Conservation (phyloP, 2,888 invertebrate species). For the Augochlorella aurata region DNA sequence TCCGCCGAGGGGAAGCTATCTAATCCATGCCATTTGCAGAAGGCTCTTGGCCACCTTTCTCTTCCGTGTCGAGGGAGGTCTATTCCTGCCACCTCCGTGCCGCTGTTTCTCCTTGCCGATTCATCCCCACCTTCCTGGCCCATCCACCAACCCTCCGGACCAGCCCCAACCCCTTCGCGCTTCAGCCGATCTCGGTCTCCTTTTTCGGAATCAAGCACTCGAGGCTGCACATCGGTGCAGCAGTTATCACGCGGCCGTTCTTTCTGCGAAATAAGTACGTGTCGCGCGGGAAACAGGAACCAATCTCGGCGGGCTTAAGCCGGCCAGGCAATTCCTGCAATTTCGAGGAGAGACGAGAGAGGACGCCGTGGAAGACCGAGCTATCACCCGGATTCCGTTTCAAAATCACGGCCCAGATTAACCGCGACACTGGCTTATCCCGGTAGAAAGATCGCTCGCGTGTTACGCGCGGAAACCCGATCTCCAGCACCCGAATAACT, state of each 20-base stretch:
- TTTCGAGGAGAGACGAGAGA: conserved; percentile 53
- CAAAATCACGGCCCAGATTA: conserved; percentile 62
- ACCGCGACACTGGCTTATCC: conserved; percentile 41
- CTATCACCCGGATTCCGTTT: conserved; percentile 49
- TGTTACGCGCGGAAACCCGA: background rate
- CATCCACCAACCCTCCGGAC: too few species aligned
- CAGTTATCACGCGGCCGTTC: conserved; percentile 60
- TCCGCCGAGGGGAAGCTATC: conserved; percentile 42
- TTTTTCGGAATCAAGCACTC: conserved; percentile 24
- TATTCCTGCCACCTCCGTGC: conserved; percentile 17
- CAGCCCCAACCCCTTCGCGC: background rate
- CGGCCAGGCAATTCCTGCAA: conserved; percentile 65
- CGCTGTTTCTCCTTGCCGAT: background rate
- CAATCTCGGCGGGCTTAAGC: conserved; percentile 74
- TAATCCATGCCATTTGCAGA: conserved; percentile 65
- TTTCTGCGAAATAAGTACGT: conserved; percentile 68
- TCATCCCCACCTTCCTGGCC: too few species aligned
- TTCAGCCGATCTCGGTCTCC: conserved; percentile 2
- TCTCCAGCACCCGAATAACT: background rate
- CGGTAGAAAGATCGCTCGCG: conserved; percentile 8
- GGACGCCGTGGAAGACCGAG: conserved; percentile 36
- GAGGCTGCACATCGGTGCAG: conserved; percentile 30
- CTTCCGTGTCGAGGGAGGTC: conserved; percentile 20
- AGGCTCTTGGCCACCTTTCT: conserved; percentile 42
- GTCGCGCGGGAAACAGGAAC: conserved; percentile 73